Conservation (phyloP, 2,113 vertebrate species). For the Gopherus evgoodei region DNA sequence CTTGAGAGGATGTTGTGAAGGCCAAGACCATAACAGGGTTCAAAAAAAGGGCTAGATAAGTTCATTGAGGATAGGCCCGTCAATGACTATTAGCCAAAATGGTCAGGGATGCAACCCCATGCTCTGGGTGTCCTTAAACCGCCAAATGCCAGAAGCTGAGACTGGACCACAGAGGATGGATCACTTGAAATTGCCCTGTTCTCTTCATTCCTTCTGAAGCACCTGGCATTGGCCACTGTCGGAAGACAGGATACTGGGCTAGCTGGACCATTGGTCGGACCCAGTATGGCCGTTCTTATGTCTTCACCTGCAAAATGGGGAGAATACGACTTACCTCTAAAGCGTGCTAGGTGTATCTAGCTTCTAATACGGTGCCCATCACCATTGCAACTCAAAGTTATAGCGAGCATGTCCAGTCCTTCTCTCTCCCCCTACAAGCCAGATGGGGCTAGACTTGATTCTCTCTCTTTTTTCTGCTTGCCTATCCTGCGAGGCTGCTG, state of each 20-base stretch:
- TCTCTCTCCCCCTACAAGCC: accelerated
- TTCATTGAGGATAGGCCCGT: no score
- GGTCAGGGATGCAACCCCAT: no score
- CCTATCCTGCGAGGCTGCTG: neutral
- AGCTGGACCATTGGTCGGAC: neutral
- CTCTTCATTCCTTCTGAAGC: neutral
- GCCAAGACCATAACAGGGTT: no score
- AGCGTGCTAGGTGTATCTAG: accelerated
- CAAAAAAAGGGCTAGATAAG: no score
- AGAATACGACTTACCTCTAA: neutral
- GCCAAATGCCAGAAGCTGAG: no score
- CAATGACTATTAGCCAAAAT: no score
- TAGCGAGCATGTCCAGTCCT: accelerated
- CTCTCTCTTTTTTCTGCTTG: neutral
- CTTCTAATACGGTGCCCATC: neutral
- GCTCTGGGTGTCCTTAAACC: no score
- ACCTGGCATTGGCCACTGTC: neutral
- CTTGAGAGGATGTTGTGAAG: no score
- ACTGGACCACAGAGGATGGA: neutral
- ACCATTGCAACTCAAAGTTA: neutral
- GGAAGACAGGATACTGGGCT: neutral
- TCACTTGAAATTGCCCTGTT: neutral
- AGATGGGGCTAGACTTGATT: neutral
- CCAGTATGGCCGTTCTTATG: neutral
- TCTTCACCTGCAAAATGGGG: neutral